Evolutionary conservation across 2,113 vertebrate genomes (phyloP).

Genomic region (Caranx melampygus): DNA sequence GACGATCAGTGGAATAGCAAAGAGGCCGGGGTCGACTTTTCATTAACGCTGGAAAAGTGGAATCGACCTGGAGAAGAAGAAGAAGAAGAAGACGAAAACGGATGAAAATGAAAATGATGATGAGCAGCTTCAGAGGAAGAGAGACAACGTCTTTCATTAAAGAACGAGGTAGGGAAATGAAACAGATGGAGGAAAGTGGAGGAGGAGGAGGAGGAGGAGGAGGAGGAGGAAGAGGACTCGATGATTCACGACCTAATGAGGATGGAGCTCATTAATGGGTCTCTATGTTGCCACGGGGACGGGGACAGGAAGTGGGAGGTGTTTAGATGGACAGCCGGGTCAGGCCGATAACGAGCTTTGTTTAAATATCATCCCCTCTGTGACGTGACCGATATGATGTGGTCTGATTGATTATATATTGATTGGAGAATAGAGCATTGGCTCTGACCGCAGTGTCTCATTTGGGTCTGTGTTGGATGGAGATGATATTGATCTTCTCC

Average conservation of each 20-base stretch:
- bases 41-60: background rate
- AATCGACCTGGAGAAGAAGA: background rate
- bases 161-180: background rate
- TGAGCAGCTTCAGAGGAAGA: background rate
- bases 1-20: background rate
- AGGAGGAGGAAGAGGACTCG: background rate
- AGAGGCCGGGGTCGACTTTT: background rate
- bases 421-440: background rate
- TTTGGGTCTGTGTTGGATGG: background rate
- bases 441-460: background rate
- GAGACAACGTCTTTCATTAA: background rate
- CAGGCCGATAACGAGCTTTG: background rate
- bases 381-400: background rate
- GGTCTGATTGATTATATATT: background rate
- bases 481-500: background rate
- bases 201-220: background rate
- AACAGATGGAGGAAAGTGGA: background rate
- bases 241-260: slow-evolving; percentile 14
- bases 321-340: background rate
- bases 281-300: slow-evolving; percentile 1
- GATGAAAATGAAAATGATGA: background rate
- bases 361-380: background rate
- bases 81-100: background rate
- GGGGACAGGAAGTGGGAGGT: background rate
- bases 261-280: slow-evolving; percentile 21